Base-by-base conservation (phyloP, 2,888 invertebrate genomes). In the Zygogramma bicolorata region DNA sequence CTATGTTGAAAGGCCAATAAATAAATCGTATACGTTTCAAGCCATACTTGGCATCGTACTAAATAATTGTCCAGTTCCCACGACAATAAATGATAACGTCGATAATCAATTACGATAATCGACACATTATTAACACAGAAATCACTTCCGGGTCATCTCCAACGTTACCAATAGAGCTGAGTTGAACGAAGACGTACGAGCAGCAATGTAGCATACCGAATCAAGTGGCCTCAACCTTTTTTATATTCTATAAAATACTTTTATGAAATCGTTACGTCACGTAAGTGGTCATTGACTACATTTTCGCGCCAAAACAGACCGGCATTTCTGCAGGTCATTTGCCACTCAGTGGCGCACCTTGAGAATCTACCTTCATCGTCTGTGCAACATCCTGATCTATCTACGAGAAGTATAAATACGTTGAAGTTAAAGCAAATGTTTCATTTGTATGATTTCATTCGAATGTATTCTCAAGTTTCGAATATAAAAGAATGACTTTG, bases 251-350 rank as follows among this genome's bases (percentile, higher is more conserved):
- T 63, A 53, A 63, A 49, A 63, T 27, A 46, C 63, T 31, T 63
- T 27, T 31, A 63, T 63, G 63, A 46, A 63, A 49, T 25, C 31
- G 46, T 63, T 63, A 63, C 63, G 63, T 63, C 63, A 63, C 63
- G 20, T 53, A 46, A 27, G 63, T 63, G 63, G 63, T 49, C 63
- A 63, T 63, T 63, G 63, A 63, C 63, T 63, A 49, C 63, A 46
- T 63, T 63, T 63, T 63, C 63, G 63, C 63, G 63, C 63, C 63
- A 63, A 63, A 63, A 63, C 46, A 46, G 27, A 63, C 42, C 46
- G 63, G 63, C 46, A 29, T 63, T 63, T 63, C 46, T 63, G 62
- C 62, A 62, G 62, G 62, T 62, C 62, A 62, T 62, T 62, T 62
- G 61, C 62, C 42, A 42, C 13, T 5, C 63, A 63, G 63, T 63